A percentile compares a stretch with the other conserved stretches of the same genome.
Evolutionary conservation across 2,888 invertebrate species (phyloP).

Genomic region (Helleia helle): DNA sequence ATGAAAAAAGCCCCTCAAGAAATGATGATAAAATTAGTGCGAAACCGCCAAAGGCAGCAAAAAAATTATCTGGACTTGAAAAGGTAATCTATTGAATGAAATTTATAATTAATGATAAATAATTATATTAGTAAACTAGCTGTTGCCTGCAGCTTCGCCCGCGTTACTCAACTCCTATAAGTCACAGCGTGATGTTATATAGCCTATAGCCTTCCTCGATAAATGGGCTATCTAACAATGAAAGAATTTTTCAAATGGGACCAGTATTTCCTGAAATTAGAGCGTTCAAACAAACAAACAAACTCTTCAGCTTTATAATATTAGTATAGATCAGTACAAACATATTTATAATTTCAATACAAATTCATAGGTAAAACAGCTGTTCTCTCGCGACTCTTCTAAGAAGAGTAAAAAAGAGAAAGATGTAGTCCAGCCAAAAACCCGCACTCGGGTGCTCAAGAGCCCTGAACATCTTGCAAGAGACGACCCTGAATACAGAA

Average conservation of each 20-base stretch:
- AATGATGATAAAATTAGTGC: slow-evolving; percentile 68
- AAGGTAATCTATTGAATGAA: slow-evolving; percentile 71
- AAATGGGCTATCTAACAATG: no score
- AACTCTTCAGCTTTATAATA: no score
- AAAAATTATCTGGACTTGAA: slow-evolving; percentile 81
- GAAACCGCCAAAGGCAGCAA: slow-evolving; percentile 75
- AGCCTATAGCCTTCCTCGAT: no score
- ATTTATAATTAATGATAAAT: background rate
- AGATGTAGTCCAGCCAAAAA: slow-evolving; percentile 67
- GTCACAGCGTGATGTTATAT: no score
- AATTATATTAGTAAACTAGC: no score
- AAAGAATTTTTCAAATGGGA: no score
- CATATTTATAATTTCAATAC: slow-evolving; percentile 14
- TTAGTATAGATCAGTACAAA: no score
- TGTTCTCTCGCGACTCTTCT: slow-evolving; percentile 80
- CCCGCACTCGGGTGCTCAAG: slow-evolving; percentile 69
- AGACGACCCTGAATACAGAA: slow-evolving; percentile 61
- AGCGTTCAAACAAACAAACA: no score
- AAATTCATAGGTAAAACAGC: slow-evolving; percentile 76
- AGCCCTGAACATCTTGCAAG: slow-evolving; percentile 69
- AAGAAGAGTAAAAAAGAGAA: slow-evolving; percentile 81
- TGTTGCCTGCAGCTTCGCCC: no score
- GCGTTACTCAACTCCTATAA: no score
- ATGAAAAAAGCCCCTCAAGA: slow-evolving; percentile 62
- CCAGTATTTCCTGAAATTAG: no score